Evolutionary conservation across 2,888 invertebrate species (phyloP).

Genomic region (Stegophylla sp.): DNA sequence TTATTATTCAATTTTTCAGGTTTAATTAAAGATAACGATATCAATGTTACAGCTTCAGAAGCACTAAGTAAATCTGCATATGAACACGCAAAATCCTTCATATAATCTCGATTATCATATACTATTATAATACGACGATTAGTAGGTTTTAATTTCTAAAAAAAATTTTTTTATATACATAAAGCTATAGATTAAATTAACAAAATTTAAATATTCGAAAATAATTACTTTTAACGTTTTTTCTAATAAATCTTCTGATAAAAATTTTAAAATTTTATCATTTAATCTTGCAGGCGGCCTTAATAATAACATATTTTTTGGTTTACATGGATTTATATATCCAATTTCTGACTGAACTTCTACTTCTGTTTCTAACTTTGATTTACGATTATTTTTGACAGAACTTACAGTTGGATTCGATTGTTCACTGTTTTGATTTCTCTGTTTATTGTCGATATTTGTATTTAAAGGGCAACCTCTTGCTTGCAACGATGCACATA

Average conservation of each 20-base stretch:
- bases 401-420: too few relatives aligned
- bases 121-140: conserved; percentile 44
- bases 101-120: conserved; percentile 23
- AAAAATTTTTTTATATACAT: neutral
- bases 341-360: too few relatives aligned
- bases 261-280: neutral
- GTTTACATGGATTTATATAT: too few relatives aligned
- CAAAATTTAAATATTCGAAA: neutral
- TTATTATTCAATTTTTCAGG: conserved; percentile 16
- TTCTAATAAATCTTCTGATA: conserved; percentile 16
- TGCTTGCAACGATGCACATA: too few relatives aligned
- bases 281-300: neutral
- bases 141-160: conserved; percentile 40
- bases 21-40: conserved; percentile 44
- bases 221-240: conserved; percentile 50
- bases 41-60: conserved; percentile 44
- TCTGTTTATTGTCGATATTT: too few relatives aligned
- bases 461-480: too few relatives aligned
- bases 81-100: neutral
- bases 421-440: too few relatives aligned
- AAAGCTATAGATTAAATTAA: neutral
- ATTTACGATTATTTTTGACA: too few relatives aligned
- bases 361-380: too few relatives aligned
- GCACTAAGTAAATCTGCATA: conserved; percentile 18
- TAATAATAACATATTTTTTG: too few relatives aligned